A percentile compares a stretch with the other conserved stretches of the same genome.
Evolutionary conservation across 2,113 vertebrate genomes (phyloP).

Genomic region (Corythornis madagascariensis): DNA sequence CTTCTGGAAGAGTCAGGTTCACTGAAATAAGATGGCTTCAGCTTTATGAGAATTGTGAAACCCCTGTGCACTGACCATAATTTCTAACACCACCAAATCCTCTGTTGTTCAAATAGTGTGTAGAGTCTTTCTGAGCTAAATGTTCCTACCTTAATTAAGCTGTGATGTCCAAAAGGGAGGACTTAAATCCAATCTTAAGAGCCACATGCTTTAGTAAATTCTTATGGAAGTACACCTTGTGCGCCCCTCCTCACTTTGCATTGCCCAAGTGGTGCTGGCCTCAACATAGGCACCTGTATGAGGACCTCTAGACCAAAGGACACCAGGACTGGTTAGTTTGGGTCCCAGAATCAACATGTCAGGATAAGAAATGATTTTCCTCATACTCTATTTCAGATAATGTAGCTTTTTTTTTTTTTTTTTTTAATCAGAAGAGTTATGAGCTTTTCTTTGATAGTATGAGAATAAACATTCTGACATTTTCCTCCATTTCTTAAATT

Average conservation of each 20-base stretch:
- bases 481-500: not conserved
- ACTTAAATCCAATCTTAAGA: not conserved
- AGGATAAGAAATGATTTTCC: not conserved
- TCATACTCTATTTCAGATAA: not conserved
- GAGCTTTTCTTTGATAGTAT: not conserved
- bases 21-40: not conserved
- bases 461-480: not conserved
- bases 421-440: not conserved
- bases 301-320: not conserved
- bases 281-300: fast-evolving
- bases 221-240: not conserved
- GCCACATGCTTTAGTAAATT: not conserved
- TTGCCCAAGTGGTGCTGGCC: not conserved
- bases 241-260: not conserved
- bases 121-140: not conserved
- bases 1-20: not conserved
- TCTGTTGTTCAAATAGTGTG: not conserved
- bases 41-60: not conserved
- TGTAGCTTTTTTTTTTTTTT: not conserved
- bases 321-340: not conserved
- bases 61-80: not conserved
- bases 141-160: not conserved
- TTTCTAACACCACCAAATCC: not conserved
- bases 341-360: not conserved
- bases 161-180: not conserved